Conservation (phyloP, 2,797 vertebrate genomes). For the Sarcophilus harrisii region DNA sequence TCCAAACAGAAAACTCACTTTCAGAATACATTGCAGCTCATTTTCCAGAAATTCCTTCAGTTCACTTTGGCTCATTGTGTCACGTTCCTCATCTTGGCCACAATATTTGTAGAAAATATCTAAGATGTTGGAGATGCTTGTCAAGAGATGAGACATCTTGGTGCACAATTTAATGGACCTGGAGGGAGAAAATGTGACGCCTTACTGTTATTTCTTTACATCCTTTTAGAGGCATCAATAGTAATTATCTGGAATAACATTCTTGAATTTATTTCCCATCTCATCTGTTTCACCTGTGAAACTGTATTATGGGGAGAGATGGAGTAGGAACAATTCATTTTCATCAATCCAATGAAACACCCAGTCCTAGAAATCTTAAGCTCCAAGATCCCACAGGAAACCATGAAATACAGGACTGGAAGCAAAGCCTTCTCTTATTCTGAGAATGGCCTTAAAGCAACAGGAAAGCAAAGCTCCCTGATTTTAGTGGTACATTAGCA, state of each 20-base stretch:
- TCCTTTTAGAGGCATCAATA: conserved; percentile 12
- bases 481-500: not conserved
- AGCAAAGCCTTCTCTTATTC: not conserved
- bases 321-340: conserved; percentile 68
- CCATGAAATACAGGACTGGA: not conserved
- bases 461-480: too few species aligned
- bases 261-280: conserved; percentile 37
- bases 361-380: not conserved
- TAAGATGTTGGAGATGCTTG: conserved; percentile 82
- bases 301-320: not conserved
- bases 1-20: conserved; percentile 68
- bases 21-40: conserved; percentile 76
- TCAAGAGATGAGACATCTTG: conserved; percentile 73
- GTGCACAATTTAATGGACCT: conserved; percentile 67
- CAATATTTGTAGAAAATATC: conserved; percentile 87
- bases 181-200: not conserved
- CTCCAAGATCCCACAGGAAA: not conserved
- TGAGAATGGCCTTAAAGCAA: not conserved
- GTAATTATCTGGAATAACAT: conserved; percentile 41
- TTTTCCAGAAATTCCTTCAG: conserved; percentile 86
- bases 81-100: conserved; percentile 74
- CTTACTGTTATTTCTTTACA: not conserved
- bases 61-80: conserved; percentile 86
- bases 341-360: not conserved
- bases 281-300: conserved; percentile 42